Percentiles rank a stretch among this genome's conserved stretches.
These are phyloP conservation scores for Ceratina japonica DNA, from an alignment of 1,140 invertebrate species.

Conservation along the genomic window DNA sequence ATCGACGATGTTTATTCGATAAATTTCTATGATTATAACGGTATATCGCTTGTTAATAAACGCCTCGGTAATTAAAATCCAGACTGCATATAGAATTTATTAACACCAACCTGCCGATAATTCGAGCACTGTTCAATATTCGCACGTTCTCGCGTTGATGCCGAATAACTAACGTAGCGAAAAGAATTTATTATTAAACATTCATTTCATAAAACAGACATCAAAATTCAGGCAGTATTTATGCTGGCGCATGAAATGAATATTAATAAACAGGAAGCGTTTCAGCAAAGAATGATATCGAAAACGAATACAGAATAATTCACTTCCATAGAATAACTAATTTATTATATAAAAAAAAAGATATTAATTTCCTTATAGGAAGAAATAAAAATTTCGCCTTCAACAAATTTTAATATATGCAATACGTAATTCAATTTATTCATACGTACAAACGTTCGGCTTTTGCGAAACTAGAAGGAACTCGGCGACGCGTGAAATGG, in stretches of 20 bases:
- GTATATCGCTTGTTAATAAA: conserved; percentile 15
- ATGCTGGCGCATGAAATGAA: not conserved
- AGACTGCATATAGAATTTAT: conserved; percentile 16
- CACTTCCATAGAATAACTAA: too few species aligned
- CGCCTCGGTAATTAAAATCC: conserved; percentile 14
- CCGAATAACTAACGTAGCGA: too few species aligned
- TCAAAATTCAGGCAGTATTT: not conserved
- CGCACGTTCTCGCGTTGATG: not conserved
- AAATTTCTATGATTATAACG: not conserved
- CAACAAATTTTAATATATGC: too few species aligned
- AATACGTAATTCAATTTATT: too few species aligned
- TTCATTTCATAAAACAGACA: not conserved
- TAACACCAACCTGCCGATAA: conserved; percentile 10
- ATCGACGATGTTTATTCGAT: conserved; percentile 17
- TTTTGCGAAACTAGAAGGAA: too few species aligned
- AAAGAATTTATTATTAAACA: not conserved
- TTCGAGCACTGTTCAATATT: not conserved
- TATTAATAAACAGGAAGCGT: not conserved
- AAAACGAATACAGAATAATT: too few species aligned
- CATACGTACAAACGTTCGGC: too few species aligned
- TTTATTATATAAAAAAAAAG: too few species aligned
- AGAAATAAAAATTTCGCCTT: too few species aligned
- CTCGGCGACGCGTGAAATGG: too few species aligned
- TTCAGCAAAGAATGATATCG: not conserved
- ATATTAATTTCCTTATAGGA: too few species aligned